Conservation (phyloP, 1,140 invertebrate genomes). For the Hyposmocoma kahamanoa region DNA sequence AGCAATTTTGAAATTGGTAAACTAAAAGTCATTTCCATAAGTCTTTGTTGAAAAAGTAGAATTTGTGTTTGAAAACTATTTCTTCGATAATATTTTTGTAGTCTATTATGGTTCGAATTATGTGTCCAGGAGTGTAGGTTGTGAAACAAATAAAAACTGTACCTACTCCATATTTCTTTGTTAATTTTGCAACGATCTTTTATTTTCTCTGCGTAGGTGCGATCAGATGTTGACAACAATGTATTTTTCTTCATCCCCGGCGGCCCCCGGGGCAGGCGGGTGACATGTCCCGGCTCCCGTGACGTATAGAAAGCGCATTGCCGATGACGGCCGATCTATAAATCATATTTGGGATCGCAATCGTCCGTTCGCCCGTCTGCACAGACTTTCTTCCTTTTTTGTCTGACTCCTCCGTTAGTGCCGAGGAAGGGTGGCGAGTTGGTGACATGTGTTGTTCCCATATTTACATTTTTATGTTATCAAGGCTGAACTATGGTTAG, state of each 20-base stretch:
- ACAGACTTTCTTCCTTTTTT: conserved; percentile 63
- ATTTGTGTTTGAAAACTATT: no score
- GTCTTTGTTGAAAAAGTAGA: no score
- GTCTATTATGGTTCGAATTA: no score
- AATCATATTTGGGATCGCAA: conserved; percentile 66
- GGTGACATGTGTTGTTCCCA: conserved; percentile 31
- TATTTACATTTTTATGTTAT: conserved; percentile 7
- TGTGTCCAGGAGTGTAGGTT: no score
- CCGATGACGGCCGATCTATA: conserved; percentile 65
- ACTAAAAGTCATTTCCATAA: no score
- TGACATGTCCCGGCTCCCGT: conserved; percentile 54
- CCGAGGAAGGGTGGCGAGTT: conserved; percentile 32
- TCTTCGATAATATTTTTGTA: no score
- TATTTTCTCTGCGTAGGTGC: no score
- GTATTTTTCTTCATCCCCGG: conserved; percentile 49
- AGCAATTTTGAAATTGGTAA: no score
- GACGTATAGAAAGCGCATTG: conserved; percentile 70
- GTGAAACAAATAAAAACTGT: no score
- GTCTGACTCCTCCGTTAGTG: conserved; percentile 59
- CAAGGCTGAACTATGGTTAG: background rate
- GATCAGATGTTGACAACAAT: conserved; percentile 11
- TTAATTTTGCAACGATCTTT: no score
- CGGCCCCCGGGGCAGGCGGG: conserved; percentile 26
- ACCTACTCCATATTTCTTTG: no score
- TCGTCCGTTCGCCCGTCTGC: conserved; percentile 54